These are phyloP conservation scores for Gallinago nigripennis DNA, from an alignment of 2,797 vertebrate genomes.

Conservation along the genomic window DNA sequence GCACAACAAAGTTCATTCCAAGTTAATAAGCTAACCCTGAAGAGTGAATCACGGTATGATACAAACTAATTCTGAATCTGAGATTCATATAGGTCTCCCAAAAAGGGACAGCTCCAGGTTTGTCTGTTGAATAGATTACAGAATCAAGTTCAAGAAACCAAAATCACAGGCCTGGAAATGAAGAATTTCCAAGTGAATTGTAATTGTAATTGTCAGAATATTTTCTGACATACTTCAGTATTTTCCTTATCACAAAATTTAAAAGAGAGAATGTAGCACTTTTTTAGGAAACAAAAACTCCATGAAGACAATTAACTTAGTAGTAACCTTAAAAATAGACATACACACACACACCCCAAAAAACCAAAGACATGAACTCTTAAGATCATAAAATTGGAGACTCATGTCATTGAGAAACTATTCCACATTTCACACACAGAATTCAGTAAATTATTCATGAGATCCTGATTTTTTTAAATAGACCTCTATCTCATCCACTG, in stretches of 20 bases:
- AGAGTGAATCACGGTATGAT: neutral
- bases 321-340: neutral
- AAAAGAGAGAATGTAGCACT: neutral
- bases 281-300: neutral
- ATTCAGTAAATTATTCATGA: neutral
- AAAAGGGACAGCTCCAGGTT: neutral
- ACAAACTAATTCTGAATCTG: neutral
- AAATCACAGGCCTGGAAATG: neutral
- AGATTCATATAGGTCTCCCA: neutral
- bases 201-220: too few relatives aligned
- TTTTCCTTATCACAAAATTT: neutral
- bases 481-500: neutral
- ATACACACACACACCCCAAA: too few relatives aligned
- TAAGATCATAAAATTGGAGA: neutral
- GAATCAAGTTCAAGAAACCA: neutral
- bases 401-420: neutral
- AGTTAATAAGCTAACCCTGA: neutral
- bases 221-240: neutral
- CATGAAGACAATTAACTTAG: neutral
- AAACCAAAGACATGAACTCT: neutral
- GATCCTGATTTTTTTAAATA: neutral
- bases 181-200: neutral
- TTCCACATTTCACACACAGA: neutral
- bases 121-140: neutral
- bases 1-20: neutral